Base-by-base conservation (phyloP, 2,113 vertebrate species). In the Argyrosomus japonicus region DNA sequence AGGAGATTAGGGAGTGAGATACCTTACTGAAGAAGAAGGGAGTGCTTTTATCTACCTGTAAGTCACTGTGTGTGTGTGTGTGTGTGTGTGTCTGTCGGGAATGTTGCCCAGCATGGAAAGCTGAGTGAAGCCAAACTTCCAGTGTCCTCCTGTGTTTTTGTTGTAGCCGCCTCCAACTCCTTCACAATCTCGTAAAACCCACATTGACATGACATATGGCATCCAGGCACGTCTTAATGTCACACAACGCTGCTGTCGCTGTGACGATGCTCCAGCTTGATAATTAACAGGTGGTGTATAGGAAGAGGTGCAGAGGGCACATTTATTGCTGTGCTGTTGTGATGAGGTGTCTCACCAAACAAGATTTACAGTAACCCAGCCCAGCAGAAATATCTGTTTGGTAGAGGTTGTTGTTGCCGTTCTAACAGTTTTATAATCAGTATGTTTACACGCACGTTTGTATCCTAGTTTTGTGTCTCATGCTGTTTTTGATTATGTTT, bases 101-200 rank as follows among this genome's bases (percentile, higher is more conserved):
- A 83, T 83, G 80, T 54, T 65, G 51, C 57, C 72, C 57, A 48
- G 58, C 47, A 51, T 83, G 71, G 27, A 84, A 82, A 88, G 77
- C 80, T 12, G 65, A 79, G 67, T 51, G 29, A 65, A 77, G 77
- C 68, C 75, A 82, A 91, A 91, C 82, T 89, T 64, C 5, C 62
- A 27, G 62, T 72, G 84, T 88, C 83, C 81, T 75, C 61, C 78
- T 83, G 68, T 62, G 69, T 87, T 84, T 23, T 84, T 76, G 45
- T 80, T 74, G 51, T 50, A 45, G 13, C 57, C 58, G 8, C 23
- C n/a, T 57, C 64, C 36, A 54, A 70, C 4, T 70, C 29, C 72
- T 70, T 64, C 77, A 70, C 67, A n/a, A 25, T 65, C 48, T 18
- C 21, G n/a, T 81, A 78, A 83, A 51, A 85, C 76, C 81, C 75